Evolutionary conservation across 2,797 vertebrate genomes (phyloP).

Genomic region (Microtus californicus): DNA sequence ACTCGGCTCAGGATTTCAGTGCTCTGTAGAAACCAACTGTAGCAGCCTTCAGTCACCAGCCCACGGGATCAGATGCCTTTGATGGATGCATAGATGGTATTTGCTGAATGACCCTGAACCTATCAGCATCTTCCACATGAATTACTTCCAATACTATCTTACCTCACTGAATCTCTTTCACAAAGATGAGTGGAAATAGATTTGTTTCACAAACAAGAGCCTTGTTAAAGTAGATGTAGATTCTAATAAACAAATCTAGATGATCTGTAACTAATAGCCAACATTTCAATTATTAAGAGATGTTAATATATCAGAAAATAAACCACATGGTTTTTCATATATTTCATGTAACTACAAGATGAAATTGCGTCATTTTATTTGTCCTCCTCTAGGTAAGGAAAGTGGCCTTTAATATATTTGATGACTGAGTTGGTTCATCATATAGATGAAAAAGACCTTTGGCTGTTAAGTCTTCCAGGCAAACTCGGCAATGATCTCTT

Average conservation of each 20-base stretch:
- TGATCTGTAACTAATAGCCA: neutral
- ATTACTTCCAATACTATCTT: neutral
- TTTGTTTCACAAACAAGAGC: neutral
- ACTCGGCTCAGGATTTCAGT: neutral
- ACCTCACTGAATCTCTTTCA: slow-evolving; percentile 32
- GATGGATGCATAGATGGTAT: neutral
- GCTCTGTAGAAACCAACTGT: neutral
- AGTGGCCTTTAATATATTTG: neutral
- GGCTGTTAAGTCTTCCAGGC: neutral
- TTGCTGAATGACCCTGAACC: neutral
- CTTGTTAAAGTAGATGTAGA: neutral
- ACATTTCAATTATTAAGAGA: neutral
- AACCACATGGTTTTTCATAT: neutral
- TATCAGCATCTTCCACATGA: slow-evolving; percentile 49
- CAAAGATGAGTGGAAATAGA: slow-evolving; percentile 42
- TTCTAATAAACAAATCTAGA: slow-evolving; percentile 7
- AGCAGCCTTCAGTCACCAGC: neutral
- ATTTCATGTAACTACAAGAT: slow-evolving; percentile 27
- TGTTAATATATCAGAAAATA: neutral
- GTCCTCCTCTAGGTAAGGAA: neutral
- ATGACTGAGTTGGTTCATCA: neutral
- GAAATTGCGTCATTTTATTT: neutral
- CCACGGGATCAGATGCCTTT: neutral
- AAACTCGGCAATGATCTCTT: neutral
- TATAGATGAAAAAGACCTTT: neutral